Evolutionary conservation across 2,113 vertebrate genomes (phyloP), one percentile per base, ranked within the genome.

Genomic region (Tonatia bakeri): DNA sequence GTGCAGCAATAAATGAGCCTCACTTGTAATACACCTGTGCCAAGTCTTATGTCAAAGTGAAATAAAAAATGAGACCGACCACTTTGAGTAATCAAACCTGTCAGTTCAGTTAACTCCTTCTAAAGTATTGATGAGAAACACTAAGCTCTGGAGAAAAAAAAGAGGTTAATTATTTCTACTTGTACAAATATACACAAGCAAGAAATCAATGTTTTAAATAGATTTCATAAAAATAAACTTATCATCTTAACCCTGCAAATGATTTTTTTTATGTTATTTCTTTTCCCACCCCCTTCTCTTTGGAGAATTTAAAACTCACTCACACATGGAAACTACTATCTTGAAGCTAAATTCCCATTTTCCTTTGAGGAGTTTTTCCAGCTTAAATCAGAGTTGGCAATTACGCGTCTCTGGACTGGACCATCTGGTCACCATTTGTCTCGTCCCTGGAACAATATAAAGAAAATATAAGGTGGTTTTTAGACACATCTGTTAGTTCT

Each of bases 41-140:
- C 96, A 97, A 98, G 61, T 97, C 97, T 98, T 98, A 98, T 98
- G 96, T 97, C 76, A 95, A 98, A 84, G 83, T 97, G 64, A 96
- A 96, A 91, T 97, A 96, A 97, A 98, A 97, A 98, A 95, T 85
- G 79, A 97, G 36, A 95, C 96, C 85, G 96, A 36, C 38, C 79
- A 93, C 94, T 98, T 88, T 92, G 28, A 97, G 93, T 98, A 97
- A 98, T 83, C 67, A 80, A 59, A 56, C 98, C 95, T 98, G 92
- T 97, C 96, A 98, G 93, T 77, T 96, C 77, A 94, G 33, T 85
- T 97, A 76, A 85, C 82, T 97, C 31, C 87, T 98, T 96, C 13
- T 0, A 90, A 95, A 85, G 59, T 77, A 84, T 33, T 97, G 70
- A 93, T 92, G 24, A 77, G 92, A 98, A 98, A 95, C 16, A 88